These are phyloP conservation scores for Sparidentex hasta DNA, from an alignment of 2,797 vertebrate species.

Conservation along the genomic window DNA sequence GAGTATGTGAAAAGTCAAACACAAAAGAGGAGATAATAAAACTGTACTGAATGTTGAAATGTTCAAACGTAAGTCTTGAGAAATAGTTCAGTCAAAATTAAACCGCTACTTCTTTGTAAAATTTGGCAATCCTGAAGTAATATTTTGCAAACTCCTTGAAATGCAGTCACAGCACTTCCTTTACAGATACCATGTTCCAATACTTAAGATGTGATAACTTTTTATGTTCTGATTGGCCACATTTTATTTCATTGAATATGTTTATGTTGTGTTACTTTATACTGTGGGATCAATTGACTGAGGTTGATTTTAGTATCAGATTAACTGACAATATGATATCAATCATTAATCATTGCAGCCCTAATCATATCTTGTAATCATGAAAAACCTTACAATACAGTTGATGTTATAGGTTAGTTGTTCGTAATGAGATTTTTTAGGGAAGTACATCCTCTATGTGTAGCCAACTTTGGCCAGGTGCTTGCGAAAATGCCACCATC, in stretches of 20 bases:
- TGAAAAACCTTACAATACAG: not conserved
- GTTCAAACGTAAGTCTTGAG: not conserved
- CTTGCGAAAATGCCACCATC: not conserved
- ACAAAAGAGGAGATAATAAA: not conserved
- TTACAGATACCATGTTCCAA: not conserved
- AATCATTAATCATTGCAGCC: no score
- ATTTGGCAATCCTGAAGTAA: not conserved
- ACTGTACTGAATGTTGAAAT: not conserved
- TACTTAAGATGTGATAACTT: no score
- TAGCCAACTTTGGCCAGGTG: not conserved
- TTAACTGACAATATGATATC: no score
- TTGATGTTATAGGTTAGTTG: not conserved
- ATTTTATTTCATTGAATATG: not conserved
- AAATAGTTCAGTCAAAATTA: not conserved
- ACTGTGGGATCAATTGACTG: no score
- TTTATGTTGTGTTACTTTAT: no score
- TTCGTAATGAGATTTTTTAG: conserved; percentile 6
- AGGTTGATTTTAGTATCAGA: no score
- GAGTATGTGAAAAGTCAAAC: not conserved
- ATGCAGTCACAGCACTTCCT: not conserved
- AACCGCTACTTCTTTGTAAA: not conserved
- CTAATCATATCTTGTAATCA: not conserved
- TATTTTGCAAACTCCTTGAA: not conserved
- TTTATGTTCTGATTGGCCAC: not conserved
- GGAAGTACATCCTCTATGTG: not conserved